Base-by-base conservation (phyloP, 2,888 invertebrate genomes). In the Apomyelois bistriatella region DNA sequence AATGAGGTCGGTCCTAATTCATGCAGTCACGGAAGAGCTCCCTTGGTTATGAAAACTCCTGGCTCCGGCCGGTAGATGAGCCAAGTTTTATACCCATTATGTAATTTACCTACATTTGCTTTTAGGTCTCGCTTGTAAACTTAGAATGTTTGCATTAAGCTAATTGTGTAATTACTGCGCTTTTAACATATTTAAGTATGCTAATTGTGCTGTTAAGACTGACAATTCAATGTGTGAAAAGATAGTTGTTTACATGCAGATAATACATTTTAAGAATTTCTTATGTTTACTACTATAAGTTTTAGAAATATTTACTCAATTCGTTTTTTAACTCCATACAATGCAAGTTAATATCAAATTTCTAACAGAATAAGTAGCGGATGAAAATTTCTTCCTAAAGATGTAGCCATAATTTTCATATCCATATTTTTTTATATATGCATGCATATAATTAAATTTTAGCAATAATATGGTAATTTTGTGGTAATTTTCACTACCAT, bases 1-100 rank as follows among this genome's bases (percentile, higher is more conserved):
- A 88, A 88, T 86, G 85, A 84, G 85, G 80, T 79, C 75, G 65
- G 77, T 72, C 74, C 79, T 85, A 85, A 86, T 85, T 85, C 81
- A 85, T 80, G 77, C 72, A 73, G 77, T 76, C 76, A 77, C 72
- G 77, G 72, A 80, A 77, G 60, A 67, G 52, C 69, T 72, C 73
- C 72, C 69, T 64, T 63, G 68, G 72, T 72, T 79, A 78, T 78
- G 76, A 79, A 79, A 61, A 75, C 59, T 65, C 68, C 59, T 57
- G 51, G 48, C 55, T 57, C 56, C 58, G 63, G 66, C 66, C 64
- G 59, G 61, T 62, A 66, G 62, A 73, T 69, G 68, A 66, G 64
- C 12, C 59, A 66, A 65, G 65, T 70, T 70, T 72, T 68, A 73
- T 64, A 58, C 54, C 41, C 58, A 58, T 61, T 66, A 60, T 70